Base-by-base conservation (phyloP, 2,113 vertebrate genomes). In the Apus apus region DNA sequence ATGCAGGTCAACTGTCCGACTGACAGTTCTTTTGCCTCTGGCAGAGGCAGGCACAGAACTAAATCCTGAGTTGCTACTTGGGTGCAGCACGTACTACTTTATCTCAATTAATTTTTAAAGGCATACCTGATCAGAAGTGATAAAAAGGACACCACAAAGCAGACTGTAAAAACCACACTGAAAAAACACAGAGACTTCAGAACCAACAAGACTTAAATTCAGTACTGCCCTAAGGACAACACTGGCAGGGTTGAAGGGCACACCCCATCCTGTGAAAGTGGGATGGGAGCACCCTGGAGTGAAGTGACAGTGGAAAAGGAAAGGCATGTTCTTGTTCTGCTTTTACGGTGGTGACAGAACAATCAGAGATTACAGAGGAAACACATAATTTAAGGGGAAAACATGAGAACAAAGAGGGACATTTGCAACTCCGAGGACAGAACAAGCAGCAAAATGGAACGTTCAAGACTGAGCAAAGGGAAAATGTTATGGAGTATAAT, bases 241-340 rank as follows among this genome's bases (percentile, higher is more conserved):
- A 62, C 13, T 9, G 10, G 11, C 15, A 81, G 25, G 13, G 20
- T 45, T 48, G 83, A 73, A 73, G 46, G 21, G 15, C 18, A 90
- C 40, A 60, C 9, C 11, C 22, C 19, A 64, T 30, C 38, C 9
- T 57, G 38, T 1, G 2, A 26, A 89, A 64, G 46, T 0, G 0
- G 23, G 14, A 56, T 4, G 16, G 20, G 8, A 74, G 27, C 20
- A 87, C 14, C 5, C 21, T 36, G 17, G 11, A 85, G 27, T 58
- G 19, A 88, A 53, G 25, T 1, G 5, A 72, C 11, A 23, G 17
- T 67, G 23, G 30, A 67, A 88, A 32, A 81, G 5, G 18, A 85
- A 65, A 79, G 12, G 3, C 30, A 27, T 45, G 7, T 40, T 75
- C 72, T 67, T 34, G 5, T 57, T 85, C 48, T 70, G 30, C 9